Evolutionary conservation across 2,888 invertebrate genomes (phyloP).

Genomic region (Chrysopilus asiliformis): DNA sequence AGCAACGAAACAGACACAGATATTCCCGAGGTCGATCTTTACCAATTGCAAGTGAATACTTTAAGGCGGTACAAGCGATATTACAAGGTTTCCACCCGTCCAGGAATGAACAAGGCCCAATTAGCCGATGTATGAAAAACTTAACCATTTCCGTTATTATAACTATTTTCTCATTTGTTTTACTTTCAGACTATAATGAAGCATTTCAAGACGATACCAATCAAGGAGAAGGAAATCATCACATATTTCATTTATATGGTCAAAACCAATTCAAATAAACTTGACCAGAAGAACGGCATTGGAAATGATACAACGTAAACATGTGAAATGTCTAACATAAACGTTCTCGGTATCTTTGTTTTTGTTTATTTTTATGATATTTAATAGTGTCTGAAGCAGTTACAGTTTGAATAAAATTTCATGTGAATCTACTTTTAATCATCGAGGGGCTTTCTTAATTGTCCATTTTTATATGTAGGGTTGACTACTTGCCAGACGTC

Average conservation of each 20-base stretch:
- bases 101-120: constrained; percentile 89
- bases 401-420: no score
- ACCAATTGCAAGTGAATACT: constrained; percentile 88
- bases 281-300: constrained; percentile 35
- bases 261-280: constrained; percentile 57
- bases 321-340: no score
- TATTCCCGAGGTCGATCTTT: constrained; percentile 84
- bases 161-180: constrained; percentile 16
- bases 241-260: constrained; percentile 94
- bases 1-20: constrained; percentile 88
- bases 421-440: no score
- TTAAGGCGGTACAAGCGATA: constrained; percentile 84
- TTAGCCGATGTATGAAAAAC: constrained; percentile 70
- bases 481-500: no score
- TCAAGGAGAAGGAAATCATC: constrained; percentile 87
- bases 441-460: no score
- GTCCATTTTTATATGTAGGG: no score
- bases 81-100: constrained; percentile 81
- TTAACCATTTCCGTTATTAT: background rate
- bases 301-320: constrained; percentile 30
- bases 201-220: constrained; percentile 90
- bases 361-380: no score
- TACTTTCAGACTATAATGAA: constrained; percentile 75
- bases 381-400: no score
- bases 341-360: no score